Evolutionary conservation across 2,797 vertebrate species (phyloP).

Genomic region (Loris lydekkerianus): DNA sequence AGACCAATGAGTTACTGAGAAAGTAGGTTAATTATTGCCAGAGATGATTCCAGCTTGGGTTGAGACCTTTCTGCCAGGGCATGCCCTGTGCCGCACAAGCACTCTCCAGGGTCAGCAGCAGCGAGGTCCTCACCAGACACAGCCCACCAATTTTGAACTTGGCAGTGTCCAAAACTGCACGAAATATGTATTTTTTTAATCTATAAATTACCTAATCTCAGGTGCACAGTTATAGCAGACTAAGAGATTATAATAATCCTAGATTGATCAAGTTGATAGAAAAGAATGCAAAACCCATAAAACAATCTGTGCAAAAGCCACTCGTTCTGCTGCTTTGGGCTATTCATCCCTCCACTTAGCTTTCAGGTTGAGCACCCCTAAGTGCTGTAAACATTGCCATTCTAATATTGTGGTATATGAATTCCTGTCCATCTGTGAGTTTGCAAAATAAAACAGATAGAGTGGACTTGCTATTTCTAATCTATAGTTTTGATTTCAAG

Average conservation of each 20-base stretch:
- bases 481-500: conserved; percentile 38
- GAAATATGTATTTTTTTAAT: background rate
- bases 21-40: background rate
- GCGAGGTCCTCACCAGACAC: background rate
- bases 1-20: background rate
- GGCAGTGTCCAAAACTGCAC: background rate
- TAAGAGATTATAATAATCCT: background rate
- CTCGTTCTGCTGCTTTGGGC: background rate
- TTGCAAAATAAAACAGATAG: background rate
- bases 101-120: background rate
- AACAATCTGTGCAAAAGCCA: background rate
- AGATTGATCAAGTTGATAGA: background rate
- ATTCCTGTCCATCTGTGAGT: background rate
- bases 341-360: background rate
- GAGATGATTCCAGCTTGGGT: background rate
- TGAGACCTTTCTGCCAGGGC: background rate
- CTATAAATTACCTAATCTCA: background rate
- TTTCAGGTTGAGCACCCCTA: background rate
- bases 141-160: background rate
- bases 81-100: too few relatives aligned
- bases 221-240: background rate
- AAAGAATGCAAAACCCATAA: background rate
- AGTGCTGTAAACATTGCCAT: background rate
- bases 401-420: background rate
- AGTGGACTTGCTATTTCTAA: background rate